Base-by-base conservation (phyloP, 2,797 vertebrate genomes). In the Momotus momota region DNA sequence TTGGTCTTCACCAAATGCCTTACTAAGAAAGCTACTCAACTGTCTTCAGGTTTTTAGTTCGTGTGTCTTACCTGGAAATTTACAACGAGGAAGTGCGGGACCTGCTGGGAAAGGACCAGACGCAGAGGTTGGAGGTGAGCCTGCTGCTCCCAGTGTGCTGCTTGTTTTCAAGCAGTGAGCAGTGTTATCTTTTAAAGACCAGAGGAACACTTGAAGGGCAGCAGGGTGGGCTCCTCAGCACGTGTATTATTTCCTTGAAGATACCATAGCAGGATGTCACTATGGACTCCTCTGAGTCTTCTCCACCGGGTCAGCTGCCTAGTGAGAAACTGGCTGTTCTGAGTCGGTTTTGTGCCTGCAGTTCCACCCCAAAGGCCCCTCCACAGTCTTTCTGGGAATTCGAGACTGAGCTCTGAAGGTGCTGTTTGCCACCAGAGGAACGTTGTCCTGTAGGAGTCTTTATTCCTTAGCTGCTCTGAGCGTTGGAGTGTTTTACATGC, bases 21-120 rank as follows among this genome's bases (percentile, higher is more conserved):
- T 45, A 2, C 27, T 49, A 12, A 89, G 74, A 38, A 46, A 82
- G 12, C 43, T 74, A 3, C 65, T 67, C 35, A 22, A 41, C 93
- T 81, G 31, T 93, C 87, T 90, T 62, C 97, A 99, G 99, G 97
- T 99, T 99, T 98, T 98, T 99, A 96, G 99, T 99, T 90, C 98
- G 99, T 92, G 99, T 99, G 51, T 99, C 99, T 16, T 99, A 99
- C 95, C 97, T 99, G 97, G 99, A 99, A 97, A 99, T 99, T 95
- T 99, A 99, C 97, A 99, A 99, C 65, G 99, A 99, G 95, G 99
- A 99, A 97, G 99, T 99, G 64, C 98, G 99, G 66, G 99, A 99
- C 91, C 98, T 99, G 95, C 97, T 99, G 86, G 99, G 99, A 83
- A 99, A 99, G 95, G 99, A 99, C 96, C 99, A 99, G 97, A 98